phyloP scores from a whole-genome alignment of 37 sponge, comb jelly and placozoan species.

The Beroe ovata region DNA sequence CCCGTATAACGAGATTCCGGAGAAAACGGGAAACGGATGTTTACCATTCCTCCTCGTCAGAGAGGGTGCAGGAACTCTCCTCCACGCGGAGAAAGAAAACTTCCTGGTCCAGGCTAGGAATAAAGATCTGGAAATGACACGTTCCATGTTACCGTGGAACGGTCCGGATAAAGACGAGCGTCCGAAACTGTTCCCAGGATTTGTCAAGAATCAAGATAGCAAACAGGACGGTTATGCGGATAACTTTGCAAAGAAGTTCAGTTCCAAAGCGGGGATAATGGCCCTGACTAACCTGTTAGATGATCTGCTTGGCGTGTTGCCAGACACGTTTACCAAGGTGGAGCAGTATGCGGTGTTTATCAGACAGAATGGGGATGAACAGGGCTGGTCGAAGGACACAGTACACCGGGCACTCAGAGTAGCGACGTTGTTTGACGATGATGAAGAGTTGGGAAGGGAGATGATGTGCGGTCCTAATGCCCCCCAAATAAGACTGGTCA shows the following conservation, averaged over 20 bases:
- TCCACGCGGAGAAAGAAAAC: neutral
- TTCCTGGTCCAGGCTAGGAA: slow-evolving; percentile 9
- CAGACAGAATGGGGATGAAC: slow-evolving; percentile 2
- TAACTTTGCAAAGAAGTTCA: neutral
- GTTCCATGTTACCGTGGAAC: slow-evolving; percentile 6
- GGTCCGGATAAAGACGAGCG: neutral
- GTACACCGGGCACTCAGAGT: neutral
- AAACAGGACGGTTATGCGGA: neutral
- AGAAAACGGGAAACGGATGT: slow-evolving; percentile 11
- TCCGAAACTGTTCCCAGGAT: neutral
- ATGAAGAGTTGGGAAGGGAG: slow-evolving; percentile 35
- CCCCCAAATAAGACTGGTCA: neutral
- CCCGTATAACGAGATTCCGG: neutral
- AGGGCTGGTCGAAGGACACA: neutral
- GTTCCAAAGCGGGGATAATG: neutral
- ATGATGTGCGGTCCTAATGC: slow-evolving; percentile 29
- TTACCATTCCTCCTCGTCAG: neutral
- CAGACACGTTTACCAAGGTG: neutral
- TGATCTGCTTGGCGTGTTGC: slow-evolving; percentile 14
- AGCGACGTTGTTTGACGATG: neutral
- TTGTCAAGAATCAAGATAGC: neutral
- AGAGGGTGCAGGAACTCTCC: slow-evolving; percentile 3
- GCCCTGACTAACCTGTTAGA: slow-evolving; percentile 11
- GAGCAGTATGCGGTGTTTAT: neutral
- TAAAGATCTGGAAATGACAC: slow-evolving; percentile 8